phyloP scores from a whole-genome alignment of 2,113 vertebrate species.

The Oreocharis arfaki region DNA sequence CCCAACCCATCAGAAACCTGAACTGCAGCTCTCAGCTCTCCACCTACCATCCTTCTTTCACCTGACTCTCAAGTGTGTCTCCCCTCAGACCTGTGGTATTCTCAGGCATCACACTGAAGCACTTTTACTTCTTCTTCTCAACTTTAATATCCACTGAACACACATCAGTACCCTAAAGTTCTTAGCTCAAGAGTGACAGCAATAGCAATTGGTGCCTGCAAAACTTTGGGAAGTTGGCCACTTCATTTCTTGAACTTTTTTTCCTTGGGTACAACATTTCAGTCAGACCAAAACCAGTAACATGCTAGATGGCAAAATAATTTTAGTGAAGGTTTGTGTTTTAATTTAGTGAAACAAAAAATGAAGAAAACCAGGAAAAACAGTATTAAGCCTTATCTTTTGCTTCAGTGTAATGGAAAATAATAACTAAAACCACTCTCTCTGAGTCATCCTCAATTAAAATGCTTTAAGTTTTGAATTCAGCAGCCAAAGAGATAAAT shows the following conservation, averaged over 20 bases:
- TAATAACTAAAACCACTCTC: background rate
- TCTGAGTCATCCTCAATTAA: background rate
- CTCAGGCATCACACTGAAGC: background rate
- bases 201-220: too few species aligned
- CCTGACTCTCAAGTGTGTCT: background rate
- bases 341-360: background rate
- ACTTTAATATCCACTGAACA: background rate
- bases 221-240: background rate
- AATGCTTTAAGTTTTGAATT: background rate
- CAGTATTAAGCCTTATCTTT: background rate
- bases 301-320: background rate
- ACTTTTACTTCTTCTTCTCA: background rate
- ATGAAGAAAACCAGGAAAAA: background rate
- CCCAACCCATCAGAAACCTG: background rate
- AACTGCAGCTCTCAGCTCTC: background rate
- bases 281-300: background rate
- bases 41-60: background rate
- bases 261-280: background rate
- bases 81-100: background rate
- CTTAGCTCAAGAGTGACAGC: background rate
- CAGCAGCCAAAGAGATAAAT: background rate
- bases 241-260: background rate
- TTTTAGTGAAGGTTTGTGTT: background rate
- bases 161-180: background rate
- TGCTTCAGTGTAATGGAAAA: background rate